Evolutionary conservation across 2,113 vertebrate genomes (phyloP), one percentile per base, ranked within the genome.

Genomic region (Spilogale gracilis): DNA sequence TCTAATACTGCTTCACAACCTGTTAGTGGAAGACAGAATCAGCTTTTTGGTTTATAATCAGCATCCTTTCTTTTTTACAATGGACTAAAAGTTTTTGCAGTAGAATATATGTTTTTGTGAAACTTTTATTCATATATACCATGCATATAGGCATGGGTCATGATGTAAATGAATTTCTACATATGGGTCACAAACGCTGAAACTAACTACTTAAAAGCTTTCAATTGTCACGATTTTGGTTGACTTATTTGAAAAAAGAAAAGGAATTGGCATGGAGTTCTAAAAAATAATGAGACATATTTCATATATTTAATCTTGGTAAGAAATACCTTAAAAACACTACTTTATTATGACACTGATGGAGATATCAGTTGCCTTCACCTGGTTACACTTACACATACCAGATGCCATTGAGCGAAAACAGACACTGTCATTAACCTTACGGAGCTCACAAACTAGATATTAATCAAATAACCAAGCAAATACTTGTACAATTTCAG

Each of bases 381-480:
- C 83, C 95, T 87, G 73, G 50, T 38, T 94, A 30, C 76, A 91
- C 76, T 95, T n/a, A 71, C 61, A 48, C 79, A 89, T 10, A 25
- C 82, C 50, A 10, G 52, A 93, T 93, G 58, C 67, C 82, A 65
- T 9, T 87, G 50, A 93, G 63, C 45, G 89, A 80, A 96, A 61
- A 74, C 71, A 87, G 58, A 80, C 54, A 89, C 32, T 78, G 56
- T 60, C 23, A 9, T 96, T 83, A 94, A 89, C 81, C 78, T 94
- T 73, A 93, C 25, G 2, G 79, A 92, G 38, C 45, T 96, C 87
- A 84, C 45, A 92, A 94, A 94, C 63, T 56, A 97, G 89, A 27
- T 89, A 97, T 94, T 96, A 89, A 95, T 91, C 95, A 96, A 94
- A 80, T 91, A 93, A 89, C 38, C 45, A 93, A 78, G 71, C 38